These are phyloP conservation scores for Hermetia illucens DNA, from an alignment of 1,140 invertebrate species.

Conservation along the genomic window DNA sequence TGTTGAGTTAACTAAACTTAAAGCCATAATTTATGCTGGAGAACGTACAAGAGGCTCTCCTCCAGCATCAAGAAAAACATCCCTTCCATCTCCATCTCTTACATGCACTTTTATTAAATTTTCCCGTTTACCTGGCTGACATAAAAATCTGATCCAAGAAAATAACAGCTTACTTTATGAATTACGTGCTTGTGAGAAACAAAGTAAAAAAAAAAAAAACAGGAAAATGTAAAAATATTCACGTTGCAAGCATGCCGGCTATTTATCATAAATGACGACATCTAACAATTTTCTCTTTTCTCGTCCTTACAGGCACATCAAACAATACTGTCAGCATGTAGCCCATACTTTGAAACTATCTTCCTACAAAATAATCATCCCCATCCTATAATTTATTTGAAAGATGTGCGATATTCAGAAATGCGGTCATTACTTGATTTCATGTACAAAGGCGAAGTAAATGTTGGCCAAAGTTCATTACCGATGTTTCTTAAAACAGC, in stretches of 20 bases:
- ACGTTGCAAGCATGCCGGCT: too few relatives aligned
- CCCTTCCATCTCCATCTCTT: too few relatives aligned
- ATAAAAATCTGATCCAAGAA: too few relatives aligned
- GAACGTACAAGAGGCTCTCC: too few relatives aligned
- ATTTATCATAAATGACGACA: too few relatives aligned
- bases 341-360: conserved; percentile 87
- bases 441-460: conserved; percentile 85
- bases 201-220: not conserved
- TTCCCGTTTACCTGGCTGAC: too few relatives aligned
- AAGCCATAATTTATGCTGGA: too few relatives aligned
- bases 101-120: too few relatives aligned
- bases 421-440: conserved; percentile 78
- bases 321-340: conserved; percentile 84
- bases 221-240: not conserved
- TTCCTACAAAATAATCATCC: conserved; percentile 82
- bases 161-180: too few relatives aligned
- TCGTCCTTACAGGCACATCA: conserved; percentile 58
- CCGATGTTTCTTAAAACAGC: conserved; percentile 82
- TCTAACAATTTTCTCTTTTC: conserved; percentile 1
- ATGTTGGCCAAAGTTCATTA: conserved; percentile 73
- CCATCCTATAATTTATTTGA: conserved; percentile 83
- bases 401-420: conserved; percentile 75
- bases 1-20: too few relatives aligned
- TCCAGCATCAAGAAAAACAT: too few relatives aligned
- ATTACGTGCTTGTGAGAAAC: too few relatives aligned